phyloP scores from a whole-genome alignment of 2,888 invertebrate genomes.

The Chymomyza caudatula region DNA sequence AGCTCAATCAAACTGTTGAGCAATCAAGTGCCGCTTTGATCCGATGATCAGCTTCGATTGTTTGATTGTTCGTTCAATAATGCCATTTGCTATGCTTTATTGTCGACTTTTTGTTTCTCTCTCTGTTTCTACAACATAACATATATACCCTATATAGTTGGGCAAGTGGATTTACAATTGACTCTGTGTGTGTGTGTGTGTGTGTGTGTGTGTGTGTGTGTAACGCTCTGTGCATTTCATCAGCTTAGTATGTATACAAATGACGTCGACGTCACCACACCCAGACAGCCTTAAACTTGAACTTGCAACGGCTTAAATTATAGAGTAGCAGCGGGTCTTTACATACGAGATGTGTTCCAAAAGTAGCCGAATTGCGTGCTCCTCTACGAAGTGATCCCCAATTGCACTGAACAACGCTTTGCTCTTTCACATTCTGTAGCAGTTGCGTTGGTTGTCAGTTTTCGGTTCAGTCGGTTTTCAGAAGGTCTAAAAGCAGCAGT shows the following conservation, averaged over 20 bases:
- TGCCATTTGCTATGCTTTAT: not conserved
- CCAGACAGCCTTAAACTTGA: constrained; percentile 54
- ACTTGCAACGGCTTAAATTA: constrained; percentile 24
- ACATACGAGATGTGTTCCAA: not conserved
- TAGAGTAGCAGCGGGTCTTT: not conserved
- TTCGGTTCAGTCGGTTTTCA: too few relatives aligned
- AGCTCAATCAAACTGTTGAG: constrained; percentile 51
- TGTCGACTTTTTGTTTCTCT: constrained; percentile 7
- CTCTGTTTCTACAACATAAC: not conserved
- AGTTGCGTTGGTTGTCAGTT: too few relatives aligned
- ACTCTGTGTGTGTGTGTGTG: not conserved
- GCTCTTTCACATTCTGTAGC: too few relatives aligned
- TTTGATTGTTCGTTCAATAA: constrained; percentile 23
- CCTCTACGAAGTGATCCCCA: too few relatives aligned
- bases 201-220: not conserved
- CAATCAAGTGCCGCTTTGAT: constrained; percentile 48
- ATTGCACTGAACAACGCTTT: too few relatives aligned
- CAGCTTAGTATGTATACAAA: not conserved
- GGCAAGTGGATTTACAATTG: not conserved
- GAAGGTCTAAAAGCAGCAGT: too few relatives aligned
- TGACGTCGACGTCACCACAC: constrained; percentile 1
- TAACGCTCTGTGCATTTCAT: not conserved
- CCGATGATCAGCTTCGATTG: constrained; percentile 16
- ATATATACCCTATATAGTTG: not conserved
- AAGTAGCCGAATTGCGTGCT: not conserved